phyloP scores from a whole-genome alignment of 2,797 vertebrate genomes.

The Microhierax caerulescens region DNA sequence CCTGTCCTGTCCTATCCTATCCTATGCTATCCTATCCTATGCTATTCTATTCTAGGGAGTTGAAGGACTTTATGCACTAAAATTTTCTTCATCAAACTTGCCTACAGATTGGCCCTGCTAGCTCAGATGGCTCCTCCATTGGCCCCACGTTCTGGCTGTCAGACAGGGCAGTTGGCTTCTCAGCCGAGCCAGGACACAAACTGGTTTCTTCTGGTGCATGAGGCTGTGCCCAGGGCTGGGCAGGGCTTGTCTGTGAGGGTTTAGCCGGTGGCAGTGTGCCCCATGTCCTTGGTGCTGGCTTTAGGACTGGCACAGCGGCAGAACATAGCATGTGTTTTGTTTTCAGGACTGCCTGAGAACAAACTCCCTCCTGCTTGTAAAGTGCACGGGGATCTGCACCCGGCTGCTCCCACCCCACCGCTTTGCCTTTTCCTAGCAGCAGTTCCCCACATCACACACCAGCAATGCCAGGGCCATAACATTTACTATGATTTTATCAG shows the following conservation, averaged over 20 bases:
- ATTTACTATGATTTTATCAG: neutral
- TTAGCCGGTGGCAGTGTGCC: rapidly evolving
- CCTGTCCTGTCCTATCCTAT: neutral
- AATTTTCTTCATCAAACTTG: neutral
- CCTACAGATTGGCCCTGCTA: neutral
- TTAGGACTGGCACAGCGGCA: neutral
- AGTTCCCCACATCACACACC: neutral
- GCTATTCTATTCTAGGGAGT: neutral
- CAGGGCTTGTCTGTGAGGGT: rapidly evolving
- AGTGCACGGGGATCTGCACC: rapidly evolving
- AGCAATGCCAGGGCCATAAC: neutral
- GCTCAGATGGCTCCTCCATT: neutral
- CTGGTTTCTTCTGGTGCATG: neutral
- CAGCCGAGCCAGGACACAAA: rapidly evolving
- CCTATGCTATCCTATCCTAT: neutral
- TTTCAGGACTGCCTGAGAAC: neutral
- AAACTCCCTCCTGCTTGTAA: neutral
- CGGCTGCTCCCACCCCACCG: neutral
- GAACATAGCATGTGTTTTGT: rapidly evolving
- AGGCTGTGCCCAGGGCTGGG: neutral
- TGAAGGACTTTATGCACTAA: neutral
- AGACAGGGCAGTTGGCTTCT: neutral
- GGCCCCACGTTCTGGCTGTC: rapidly evolving
- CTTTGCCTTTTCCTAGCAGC: neutral
- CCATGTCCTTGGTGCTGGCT: neutral